A percentile compares a stretch with the other conserved stretches of the same genome.
These are phyloP conservation scores for Drosophila macrospina DNA, from an alignment of 2,888 invertebrate genomes.

Conservation along the genomic window DNA sequence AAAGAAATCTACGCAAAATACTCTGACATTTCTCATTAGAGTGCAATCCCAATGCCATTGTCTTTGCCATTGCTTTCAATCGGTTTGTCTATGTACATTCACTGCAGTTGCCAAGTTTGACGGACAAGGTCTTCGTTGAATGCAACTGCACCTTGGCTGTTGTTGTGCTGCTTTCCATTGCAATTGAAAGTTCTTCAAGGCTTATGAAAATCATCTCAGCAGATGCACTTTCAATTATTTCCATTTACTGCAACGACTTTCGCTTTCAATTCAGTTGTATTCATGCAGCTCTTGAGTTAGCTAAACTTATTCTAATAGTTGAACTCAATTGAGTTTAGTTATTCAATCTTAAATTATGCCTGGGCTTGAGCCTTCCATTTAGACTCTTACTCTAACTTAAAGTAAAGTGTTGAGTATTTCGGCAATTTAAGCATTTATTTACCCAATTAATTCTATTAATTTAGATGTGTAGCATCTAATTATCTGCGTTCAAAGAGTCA, in stretches of 20 bases:
- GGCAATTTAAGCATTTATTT: too few species aligned
- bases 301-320: too few species aligned
- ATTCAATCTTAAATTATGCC: too few species aligned
- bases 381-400: neutral
- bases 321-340: too few species aligned
- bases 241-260: too few species aligned
- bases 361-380: too few species aligned
- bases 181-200: slow-evolving; percentile 54
- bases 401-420: neutral
- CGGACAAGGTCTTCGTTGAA: slow-evolving; percentile 63
- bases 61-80: slow-evolving; percentile 8
- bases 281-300: too few species aligned
- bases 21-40: slow-evolving; percentile 13
- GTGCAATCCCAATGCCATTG: slow-evolving; percentile 7
- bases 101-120: slow-evolving; percentile 47
- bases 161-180: slow-evolving; percentile 33
- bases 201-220: slow-evolving; percentile 3
- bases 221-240: neutral
- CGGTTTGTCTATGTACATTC: slow-evolving; percentile 46
- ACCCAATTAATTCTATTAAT: neutral
- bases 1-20: slow-evolving; percentile 44
- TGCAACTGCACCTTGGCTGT: slow-evolving; percentile 9
- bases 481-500: too few species aligned
- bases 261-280: too few species aligned
- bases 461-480: too few species aligned